phyloP scores from a whole-genome alignment of 2,113 vertebrate genomes.

The Anarhynchus alexandrinus region DNA sequence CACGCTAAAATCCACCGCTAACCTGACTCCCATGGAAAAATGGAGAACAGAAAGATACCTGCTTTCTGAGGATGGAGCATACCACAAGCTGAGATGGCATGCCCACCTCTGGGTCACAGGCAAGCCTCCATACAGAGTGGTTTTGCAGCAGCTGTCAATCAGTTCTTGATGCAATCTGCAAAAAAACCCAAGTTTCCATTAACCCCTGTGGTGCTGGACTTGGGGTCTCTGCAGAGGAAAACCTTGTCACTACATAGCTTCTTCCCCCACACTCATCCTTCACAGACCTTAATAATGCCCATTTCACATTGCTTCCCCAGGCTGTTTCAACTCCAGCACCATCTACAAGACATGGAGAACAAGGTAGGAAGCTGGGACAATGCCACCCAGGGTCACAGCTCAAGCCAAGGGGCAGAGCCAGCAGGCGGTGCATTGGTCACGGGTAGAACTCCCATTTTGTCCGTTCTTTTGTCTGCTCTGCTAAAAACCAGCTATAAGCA shows the following conservation, averaged over 20 bases:
- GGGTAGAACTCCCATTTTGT: neutral
- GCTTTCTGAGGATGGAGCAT: neutral
- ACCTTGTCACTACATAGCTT: neutral
- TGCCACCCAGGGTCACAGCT: rapidly evolving
- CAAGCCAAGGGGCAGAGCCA: neutral
- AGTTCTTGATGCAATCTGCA: neutral
- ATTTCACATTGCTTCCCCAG: neutral
- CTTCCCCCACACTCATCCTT: neutral
- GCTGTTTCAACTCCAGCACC: neutral
- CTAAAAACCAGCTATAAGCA: neutral
- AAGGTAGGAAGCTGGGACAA: neutral
- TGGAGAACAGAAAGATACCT: neutral
- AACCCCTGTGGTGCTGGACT: neutral
- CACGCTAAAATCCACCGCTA: neutral
- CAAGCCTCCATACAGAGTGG: neutral
- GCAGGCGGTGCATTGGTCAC: neutral
- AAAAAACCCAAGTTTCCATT: neutral
- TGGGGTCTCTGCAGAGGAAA: neutral
- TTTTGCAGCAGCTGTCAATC: neutral
- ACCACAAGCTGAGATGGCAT: neutral
- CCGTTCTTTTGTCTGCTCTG: neutral
- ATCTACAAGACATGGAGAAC: neutral
- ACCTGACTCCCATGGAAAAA: neutral
- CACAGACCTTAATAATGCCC: neutral
- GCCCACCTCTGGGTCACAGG: neutral